Conservation (phyloP, 2,797 vertebrate species). For the Enteromius thamalakanensis region DNA sequence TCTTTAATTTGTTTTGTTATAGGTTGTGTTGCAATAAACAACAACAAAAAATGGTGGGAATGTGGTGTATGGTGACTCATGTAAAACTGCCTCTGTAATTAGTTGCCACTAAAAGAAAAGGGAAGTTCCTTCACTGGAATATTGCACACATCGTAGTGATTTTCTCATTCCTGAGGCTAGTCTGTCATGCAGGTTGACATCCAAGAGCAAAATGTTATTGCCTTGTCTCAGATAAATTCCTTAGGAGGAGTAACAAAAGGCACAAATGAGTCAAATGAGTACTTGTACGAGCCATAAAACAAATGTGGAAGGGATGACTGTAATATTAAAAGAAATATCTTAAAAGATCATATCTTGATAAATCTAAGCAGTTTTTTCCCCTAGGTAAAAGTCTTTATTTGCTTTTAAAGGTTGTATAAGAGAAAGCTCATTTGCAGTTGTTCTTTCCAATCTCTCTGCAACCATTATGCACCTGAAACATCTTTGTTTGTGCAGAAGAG, state of each 20-base stretch:
- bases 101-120: conserved; percentile 42
- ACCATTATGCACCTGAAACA: conserved; percentile 4
- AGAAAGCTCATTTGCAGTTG: neutral
- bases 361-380: neutral
- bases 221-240: conserved; percentile 11
- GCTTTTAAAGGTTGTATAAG: neutral
- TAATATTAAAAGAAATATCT: neutral
- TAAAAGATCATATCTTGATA: neutral
- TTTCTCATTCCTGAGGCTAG: conserved; percentile 63
- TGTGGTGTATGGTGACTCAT: neutral
- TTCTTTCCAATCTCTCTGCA: neutral
- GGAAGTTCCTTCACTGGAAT: conserved; percentile 35
- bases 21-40: neutral
- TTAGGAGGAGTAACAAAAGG: neutral
- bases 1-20: neutral
- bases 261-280: neutral
- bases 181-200: conserved; percentile 50
- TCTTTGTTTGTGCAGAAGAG: conserved; percentile 13
- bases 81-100: conserved; percentile 53
- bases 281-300: conserved; percentile 2
- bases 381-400: conserved; percentile 1
- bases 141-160: conserved; percentile 49
- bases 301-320: neutral
- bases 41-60: neutral
- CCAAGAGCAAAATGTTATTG: conserved; percentile 1